phyloP scores from a whole-genome alignment of 2,113 vertebrate genomes.

The Pelodiscus sinensis region DNA sequence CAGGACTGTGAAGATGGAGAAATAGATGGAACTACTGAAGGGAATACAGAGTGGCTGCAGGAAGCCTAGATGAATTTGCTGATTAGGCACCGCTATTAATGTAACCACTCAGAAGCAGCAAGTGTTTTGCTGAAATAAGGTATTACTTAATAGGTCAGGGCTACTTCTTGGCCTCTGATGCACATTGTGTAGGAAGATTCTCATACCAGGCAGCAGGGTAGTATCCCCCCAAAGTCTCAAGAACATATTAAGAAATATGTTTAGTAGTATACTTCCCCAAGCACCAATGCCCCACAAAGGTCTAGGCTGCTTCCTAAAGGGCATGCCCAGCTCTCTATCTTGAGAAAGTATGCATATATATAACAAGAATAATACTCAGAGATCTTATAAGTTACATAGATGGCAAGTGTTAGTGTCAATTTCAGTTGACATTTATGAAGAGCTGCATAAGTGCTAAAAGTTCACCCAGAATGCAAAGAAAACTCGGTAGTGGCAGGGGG shows the following conservation, averaged over 20 bases:
- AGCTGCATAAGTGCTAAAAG: not conserved
- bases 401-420: not conserved
- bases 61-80: not conserved
- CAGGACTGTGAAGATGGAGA: not conserved
- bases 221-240: not conserved
- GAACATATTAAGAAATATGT: not conserved
- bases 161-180: not conserved
- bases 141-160: not conserved
- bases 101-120: not conserved
- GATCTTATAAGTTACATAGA: not conserved
- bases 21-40: not conserved
- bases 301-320: too few species aligned
- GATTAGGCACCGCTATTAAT: not conserved
- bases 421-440: not conserved
- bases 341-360: not conserved
- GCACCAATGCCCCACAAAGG: not conserved
- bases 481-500: not conserved
- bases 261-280: not conserved
- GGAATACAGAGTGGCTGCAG: fast-evolving
- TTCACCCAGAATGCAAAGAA: not conserved
- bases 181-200: not conserved
- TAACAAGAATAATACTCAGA: not conserved
- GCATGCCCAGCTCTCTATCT: not conserved
- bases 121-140: not conserved
- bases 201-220: not conserved